These are phyloP conservation scores for Calliopum simillimum DNA, from an alignment of 2,888 invertebrate species.

Conservation along the genomic window DNA sequence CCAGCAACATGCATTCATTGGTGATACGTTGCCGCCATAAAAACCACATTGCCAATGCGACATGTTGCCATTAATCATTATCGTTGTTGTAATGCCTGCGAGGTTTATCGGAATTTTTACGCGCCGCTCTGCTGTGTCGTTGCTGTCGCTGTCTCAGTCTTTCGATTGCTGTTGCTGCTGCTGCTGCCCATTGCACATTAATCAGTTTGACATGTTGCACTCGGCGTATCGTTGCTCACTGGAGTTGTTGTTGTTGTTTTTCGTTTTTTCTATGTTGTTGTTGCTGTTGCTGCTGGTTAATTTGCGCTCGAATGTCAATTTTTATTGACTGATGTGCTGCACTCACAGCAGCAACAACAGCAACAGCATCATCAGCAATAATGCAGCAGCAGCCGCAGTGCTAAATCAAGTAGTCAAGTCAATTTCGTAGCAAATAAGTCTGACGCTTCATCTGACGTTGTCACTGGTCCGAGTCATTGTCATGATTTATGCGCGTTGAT, in stretches of 20 bases:
- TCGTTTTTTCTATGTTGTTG: conserved; percentile 4
- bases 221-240: conserved; percentile 25
- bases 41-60: neutral
- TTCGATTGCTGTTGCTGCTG: conserved; percentile 2
- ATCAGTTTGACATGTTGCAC: conserved; percentile 56
- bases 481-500: conserved; percentile 55
- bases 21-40: neutral
- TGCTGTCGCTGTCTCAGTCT: neutral
- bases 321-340: conserved; percentile 42
- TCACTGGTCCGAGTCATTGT: conserved; percentile 9
- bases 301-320: conserved; percentile 42
- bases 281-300: conserved; percentile 31
- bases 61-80: conserved; percentile 17
- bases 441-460: conserved; percentile 32
- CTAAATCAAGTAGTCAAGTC: conserved; percentile 38
- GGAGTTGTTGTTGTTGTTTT: conserved; percentile 1
- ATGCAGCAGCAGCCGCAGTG: neutral
- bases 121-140: neutral
- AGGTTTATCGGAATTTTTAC: neutral
- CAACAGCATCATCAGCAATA: neutral
- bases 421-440: conserved; percentile 36
- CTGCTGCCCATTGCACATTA: conserved; percentile 49
- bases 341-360: conserved; percentile 4
- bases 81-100: neutral
- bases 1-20: too few relatives aligned